These are phyloP conservation scores for Pituophis catenifer DNA, from an alignment of 2,113 vertebrate species.

Conservation along the genomic window DNA sequence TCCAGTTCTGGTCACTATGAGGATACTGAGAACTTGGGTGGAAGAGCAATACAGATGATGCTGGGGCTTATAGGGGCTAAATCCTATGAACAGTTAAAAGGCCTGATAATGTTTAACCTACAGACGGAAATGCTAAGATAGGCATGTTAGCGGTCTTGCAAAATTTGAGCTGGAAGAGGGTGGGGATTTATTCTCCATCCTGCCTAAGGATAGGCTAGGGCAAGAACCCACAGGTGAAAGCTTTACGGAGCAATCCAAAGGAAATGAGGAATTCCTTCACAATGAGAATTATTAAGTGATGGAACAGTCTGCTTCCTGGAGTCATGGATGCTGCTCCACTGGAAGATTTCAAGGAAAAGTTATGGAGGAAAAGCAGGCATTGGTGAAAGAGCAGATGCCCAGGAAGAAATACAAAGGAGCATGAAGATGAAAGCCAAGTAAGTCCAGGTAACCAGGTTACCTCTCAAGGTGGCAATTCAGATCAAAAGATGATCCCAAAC, in stretches of 20 bases:
- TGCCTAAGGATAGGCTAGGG: background rate
- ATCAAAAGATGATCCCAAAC: background rate
- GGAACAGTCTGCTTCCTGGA: background rate
- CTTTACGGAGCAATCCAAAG: background rate
- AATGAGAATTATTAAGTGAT: background rate
- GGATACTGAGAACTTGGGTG: background rate
- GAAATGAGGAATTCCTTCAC: background rate
- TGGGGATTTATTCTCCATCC: background rate
- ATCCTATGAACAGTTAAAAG: background rate
- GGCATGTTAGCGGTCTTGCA: background rate
- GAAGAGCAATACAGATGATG: background rate
- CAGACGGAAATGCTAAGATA: background rate
- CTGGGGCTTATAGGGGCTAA: background rate
- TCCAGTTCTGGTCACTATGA: background rate
- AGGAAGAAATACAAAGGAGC: slow-evolving; percentile 27
- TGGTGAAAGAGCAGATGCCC: background rate
- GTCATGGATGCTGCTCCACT: background rate
- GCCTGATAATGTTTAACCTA: background rate
- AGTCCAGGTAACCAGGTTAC: background rate
- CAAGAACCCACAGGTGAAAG: background rate
- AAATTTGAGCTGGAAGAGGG: background rate
- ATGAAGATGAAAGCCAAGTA: background rate
- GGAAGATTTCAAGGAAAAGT: background rate
- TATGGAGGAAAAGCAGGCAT: background rate
- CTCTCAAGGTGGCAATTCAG: background rate